Base-by-base conservation (phyloP, 2,888 invertebrate genomes). In the Noctua pronuba region DNA sequence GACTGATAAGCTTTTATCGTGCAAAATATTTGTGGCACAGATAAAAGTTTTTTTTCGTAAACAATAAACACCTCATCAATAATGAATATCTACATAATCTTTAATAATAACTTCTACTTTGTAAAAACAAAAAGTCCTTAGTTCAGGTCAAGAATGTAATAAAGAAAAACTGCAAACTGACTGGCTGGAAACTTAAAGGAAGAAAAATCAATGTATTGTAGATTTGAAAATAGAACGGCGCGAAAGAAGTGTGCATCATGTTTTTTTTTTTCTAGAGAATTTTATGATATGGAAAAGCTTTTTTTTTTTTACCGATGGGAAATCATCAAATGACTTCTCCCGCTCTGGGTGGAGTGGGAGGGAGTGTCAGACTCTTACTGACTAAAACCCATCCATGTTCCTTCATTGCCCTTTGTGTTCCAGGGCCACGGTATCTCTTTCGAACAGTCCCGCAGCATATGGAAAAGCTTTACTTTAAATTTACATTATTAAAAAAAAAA, bases 31-130 rank as follows among this genome's bases (percentile, higher is more conserved):
- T 73, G 38, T 58, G 41, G 44, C 13, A n/a, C 44, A 24, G 84
- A 83, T 79, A 82, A 82, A 55, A 13, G 35, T 62, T 35, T 10
- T 41, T 69, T 35, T 82, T 81, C 38, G 64, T 65, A 67, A 79
- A 83, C 69, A 83, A 79, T 64, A 78, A 69, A 67, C 73, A 82
- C 10, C 16, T 31, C 60, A 46, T 60, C 64, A 69, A 60, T 2
- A 69, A 60, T 67, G 35, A 4, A 68, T 44, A 77, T 81, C 55
- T 55, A 2, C 10, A 28, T 70, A 52, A 69, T 75, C 44, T 38
- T 21, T 46, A 62, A 46, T 28, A 38, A 11, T 38, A 49, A 52
- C 21, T 38, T 24, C 0, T 52, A 31, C 46, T 52, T 28, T 28
- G 38, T 1, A 31, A 46, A 73, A 52, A 1, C 11, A 66, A 65